Evolutionary conservation across 30 jellyfish, hydroid and myxozoan species (phyloP).

Genomic region (Rhopilema esculentum): DNA sequence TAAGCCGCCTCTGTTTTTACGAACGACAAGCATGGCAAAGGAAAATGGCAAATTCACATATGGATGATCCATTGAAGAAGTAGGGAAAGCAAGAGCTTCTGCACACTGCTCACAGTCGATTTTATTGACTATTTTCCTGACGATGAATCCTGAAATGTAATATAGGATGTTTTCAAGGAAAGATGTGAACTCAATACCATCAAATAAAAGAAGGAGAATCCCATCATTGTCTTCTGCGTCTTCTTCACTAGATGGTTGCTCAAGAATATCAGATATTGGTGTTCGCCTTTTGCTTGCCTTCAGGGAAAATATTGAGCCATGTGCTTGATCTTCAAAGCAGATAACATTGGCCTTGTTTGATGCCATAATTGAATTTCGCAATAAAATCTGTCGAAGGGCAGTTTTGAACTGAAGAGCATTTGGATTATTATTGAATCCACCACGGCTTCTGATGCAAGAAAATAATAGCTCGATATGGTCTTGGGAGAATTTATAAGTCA

Average conservation of each 20-base stretch:
- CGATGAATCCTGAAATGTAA: constrained; percentile 26
- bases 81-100: constrained; percentile 10
- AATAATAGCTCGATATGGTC: constrained; percentile 37
- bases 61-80: neutral
- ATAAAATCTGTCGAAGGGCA: constrained; percentile 20
- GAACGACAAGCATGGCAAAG: neutral
- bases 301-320: constrained; percentile 30
- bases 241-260: neutral
- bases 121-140: constrained; percentile 8
- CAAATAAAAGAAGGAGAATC: neutral
- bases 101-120: constrained; percentile 28
- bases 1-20: constrained; percentile 7
- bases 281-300: constrained; percentile 33
- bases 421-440: constrained; percentile 26
- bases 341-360: neutral
- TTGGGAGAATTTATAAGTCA: constrained; percentile 47
- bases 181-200: neutral
- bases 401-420: constrained; percentile 16
- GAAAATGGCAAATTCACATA: constrained; percentile 3
- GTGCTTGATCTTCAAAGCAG: neutral
- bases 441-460: constrained; percentile 34
- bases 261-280: constrained; percentile 9
- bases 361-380: constrained; percentile 16
- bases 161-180: constrained; percentile 10
- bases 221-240: neutral